phyloP scores from a whole-genome alignment of 2,888 invertebrate species.

The Mythimna ferrago region DNA sequence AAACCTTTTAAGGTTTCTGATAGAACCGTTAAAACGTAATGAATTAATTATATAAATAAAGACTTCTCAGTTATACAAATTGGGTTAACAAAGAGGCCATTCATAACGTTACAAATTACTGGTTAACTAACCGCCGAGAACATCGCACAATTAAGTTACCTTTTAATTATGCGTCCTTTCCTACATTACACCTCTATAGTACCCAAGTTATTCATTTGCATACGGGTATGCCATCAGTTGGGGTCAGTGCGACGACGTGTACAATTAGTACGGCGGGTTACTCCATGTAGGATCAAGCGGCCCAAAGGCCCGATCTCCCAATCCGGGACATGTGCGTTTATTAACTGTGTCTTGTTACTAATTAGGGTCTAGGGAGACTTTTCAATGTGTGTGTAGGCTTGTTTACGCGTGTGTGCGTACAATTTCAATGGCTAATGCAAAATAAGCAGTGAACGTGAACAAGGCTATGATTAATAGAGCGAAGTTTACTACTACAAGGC shows the following conservation, averaged over 20 bases:
- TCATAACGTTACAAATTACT: conserved; percentile 47
- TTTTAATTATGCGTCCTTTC: conserved; percentile 60
- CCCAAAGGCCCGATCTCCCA: conserved; percentile 60
- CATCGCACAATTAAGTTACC: conserved; percentile 56
- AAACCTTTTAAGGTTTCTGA: background rate
- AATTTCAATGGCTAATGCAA: conserved; percentile 42
- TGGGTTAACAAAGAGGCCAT: conserved; percentile 34
- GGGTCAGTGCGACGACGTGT: conserved; percentile 61
- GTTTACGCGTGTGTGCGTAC: conserved; percentile 1
- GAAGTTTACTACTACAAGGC: conserved; percentile 44
- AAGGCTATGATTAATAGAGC: conserved; percentile 58
- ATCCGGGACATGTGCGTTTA: conserved; percentile 66
- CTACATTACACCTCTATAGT: conserved; percentile 46
- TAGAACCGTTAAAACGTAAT: conserved; percentile 8
- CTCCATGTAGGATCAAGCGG: conserved; percentile 61
- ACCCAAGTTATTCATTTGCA: conserved; percentile 65
- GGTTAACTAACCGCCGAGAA: conserved; percentile 44
- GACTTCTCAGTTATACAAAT: conserved; percentile 27
- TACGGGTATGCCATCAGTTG: conserved; percentile 60
- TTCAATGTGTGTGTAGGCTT: conserved; percentile 32
- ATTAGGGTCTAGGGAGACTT: conserved; percentile 61
- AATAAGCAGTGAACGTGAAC: conserved; percentile 44
- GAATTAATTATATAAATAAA: conserved; percentile 31
- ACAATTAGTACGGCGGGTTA: conserved; percentile 62
- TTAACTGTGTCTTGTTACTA: conserved; percentile 67